Conservation (phyloP, 2,113 vertebrate species). For the Dunckerocampus dactyliophorus region DNA sequence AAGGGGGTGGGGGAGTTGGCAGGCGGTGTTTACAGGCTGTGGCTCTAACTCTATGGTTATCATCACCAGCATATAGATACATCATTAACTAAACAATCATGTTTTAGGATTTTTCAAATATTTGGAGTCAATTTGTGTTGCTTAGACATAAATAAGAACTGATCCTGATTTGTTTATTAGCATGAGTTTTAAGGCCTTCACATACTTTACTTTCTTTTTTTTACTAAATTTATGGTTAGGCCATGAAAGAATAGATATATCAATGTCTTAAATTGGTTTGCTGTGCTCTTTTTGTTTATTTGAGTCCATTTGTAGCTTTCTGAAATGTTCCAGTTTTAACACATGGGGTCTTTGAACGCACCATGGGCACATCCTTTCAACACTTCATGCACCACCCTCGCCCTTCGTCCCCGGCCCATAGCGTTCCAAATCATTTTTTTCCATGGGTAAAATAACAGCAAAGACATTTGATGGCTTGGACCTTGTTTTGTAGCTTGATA, state of each 20-base stretch:
- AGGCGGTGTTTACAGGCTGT: conserved; percentile 61
- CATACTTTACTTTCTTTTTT: not conserved
- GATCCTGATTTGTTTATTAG: conserved; percentile 12
- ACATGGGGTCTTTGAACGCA: conserved; percentile 21
- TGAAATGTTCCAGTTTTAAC: not conserved
- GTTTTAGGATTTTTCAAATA: not conserved
- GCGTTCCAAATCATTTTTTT: conserved; percentile 49
- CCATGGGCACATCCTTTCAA: conserved; percentile 61
- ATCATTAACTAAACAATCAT: no score
- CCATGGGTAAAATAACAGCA: conserved; percentile 55
- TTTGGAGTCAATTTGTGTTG: conserved; percentile 9
- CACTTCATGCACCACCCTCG: conserved; percentile 47
- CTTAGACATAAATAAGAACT: not conserved
- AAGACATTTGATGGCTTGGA: conserved; percentile 55
- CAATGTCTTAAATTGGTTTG: conserved; percentile 44
- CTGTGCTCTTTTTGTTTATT: conserved; percentile 39
- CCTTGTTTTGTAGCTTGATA: conserved; percentile 55
- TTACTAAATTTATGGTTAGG: no score
- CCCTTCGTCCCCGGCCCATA: conserved; percentile 32
- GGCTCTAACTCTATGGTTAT: not conserved
- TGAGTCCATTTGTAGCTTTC: not conserved
- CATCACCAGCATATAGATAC: not conserved
- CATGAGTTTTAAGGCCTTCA: conserved; percentile 7
- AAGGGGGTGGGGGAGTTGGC: conserved; percentile 25
- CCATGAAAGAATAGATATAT: no score